A percentile compares a stretch with the other conserved stretches of the same genome.
These are phyloP conservation scores for Neoarius graeffei DNA, from an alignment of 2,113 vertebrate genomes.

Conservation along the genomic window DNA sequence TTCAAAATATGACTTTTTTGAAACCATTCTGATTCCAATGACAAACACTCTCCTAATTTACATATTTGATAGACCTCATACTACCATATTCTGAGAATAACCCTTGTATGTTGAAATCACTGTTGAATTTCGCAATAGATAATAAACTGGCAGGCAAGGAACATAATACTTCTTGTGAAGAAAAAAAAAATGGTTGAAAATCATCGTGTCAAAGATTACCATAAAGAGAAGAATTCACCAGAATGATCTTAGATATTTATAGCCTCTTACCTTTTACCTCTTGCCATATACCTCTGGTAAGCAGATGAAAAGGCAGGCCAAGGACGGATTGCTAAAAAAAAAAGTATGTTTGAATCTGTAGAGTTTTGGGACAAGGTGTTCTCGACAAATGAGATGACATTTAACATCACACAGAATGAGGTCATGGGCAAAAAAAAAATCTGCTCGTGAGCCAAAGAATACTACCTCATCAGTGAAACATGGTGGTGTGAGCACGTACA, in stretches of 20 bases:
- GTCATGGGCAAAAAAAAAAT: background rate
- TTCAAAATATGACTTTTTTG: background rate
- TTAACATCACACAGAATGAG: background rate
- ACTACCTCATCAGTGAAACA: slow-evolving; percentile 9
- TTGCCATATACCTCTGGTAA: background rate
- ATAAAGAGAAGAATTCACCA: background rate
- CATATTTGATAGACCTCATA: background rate
- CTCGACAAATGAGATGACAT: background rate
- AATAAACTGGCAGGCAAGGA: background rate
- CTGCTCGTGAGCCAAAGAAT: background rate
- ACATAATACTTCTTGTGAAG: background rate
- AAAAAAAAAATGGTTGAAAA: background rate
- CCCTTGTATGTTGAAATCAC: background rate
- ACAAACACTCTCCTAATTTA: background rate
- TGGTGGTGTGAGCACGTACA: background rate
- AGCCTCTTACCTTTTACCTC: background rate
- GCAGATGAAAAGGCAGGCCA: background rate
- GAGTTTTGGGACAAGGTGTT: background rate
- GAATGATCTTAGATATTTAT: background rate
- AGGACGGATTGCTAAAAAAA: background rate
- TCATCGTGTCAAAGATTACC: background rate
- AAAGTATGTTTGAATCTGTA: background rate
- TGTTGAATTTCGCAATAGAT: background rate
- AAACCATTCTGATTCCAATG: background rate
- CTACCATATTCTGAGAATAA: background rate